Percentiles rank a stretch among this genome's conserved stretches.
Conservation (phyloP, 2,797 vertebrate species). For the Vespertilio murinus region DNA sequence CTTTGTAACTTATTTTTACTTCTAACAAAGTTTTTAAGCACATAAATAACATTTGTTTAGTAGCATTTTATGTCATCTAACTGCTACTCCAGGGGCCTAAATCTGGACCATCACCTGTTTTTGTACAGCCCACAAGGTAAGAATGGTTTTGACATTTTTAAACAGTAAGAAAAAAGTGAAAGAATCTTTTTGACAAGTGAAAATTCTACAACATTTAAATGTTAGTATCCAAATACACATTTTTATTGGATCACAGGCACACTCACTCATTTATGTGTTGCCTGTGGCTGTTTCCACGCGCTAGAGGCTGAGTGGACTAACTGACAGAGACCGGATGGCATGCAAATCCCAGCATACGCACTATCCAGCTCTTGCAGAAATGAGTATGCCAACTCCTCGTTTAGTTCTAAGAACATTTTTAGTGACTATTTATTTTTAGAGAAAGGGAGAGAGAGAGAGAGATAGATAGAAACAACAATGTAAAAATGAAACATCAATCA, state of each 20-base stretch:
- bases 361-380: background rate
- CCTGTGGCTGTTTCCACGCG: background rate
- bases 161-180: background rate
- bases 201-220: background rate
- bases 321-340: background rate
- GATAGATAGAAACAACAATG: background rate
- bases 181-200: background rate
- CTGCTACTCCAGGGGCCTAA: background rate
- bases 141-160: background rate
- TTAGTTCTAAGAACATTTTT: background rate
- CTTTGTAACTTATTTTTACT: background rate
- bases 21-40: background rate
- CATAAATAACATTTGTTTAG: background rate
- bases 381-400: background rate
- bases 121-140: background rate
- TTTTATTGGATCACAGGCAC: background rate
- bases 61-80: background rate
- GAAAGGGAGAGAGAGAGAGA: background rate
- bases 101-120: background rate
- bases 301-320: background rate
- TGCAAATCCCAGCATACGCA: background rate
- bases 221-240: background rate
- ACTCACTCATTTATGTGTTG: accelerated
- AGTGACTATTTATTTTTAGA: background rate
- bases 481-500: background rate